phyloP scores from a whole-genome alignment of 2,888 invertebrate species.

The Monoplex corrugatus region DNA sequence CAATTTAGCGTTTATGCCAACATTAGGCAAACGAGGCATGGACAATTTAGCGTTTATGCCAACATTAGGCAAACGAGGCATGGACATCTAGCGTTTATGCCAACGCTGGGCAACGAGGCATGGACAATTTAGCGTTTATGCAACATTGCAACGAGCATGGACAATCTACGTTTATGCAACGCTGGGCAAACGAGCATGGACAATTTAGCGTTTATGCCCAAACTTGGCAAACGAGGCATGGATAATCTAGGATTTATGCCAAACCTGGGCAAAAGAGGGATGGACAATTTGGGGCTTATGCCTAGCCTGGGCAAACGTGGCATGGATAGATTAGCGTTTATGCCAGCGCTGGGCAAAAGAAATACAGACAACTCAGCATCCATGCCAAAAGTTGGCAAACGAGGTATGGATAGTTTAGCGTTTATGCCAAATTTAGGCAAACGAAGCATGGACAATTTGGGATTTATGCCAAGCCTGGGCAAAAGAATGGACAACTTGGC shows the following conservation, averaged over 20 bases:
- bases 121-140: background rate
- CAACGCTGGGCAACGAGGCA: background rate
- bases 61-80: background rate
- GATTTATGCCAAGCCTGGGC: background rate
- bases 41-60: too few species aligned
- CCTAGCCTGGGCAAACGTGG: background rate
- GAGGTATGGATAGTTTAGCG: slow-evolving; percentile 14
- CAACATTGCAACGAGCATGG: background rate
- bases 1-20: too few species aligned
- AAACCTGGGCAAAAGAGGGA: slow-evolving; percentile 15
- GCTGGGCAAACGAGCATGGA: background rate
- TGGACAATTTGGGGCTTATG: slow-evolving; percentile 5
- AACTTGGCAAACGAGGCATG: slow-evolving; percentile 11
- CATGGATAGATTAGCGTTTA: background rate
- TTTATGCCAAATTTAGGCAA: background rate
- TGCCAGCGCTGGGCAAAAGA: slow-evolving; percentile 5
- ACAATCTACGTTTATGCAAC: background rate
- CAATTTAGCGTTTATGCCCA: background rate
- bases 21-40: too few species aligned
- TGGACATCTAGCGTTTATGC: background rate
- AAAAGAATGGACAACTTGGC: slow-evolving; percentile 13
- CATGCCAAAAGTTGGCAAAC: background rate
- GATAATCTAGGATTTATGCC: background rate
- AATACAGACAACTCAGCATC: background rate
- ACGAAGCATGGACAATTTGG: background rate